These are phyloP conservation scores for Spisula solida DNA, from an alignment of 2,888 invertebrate species.

Conservation along the genomic window DNA sequence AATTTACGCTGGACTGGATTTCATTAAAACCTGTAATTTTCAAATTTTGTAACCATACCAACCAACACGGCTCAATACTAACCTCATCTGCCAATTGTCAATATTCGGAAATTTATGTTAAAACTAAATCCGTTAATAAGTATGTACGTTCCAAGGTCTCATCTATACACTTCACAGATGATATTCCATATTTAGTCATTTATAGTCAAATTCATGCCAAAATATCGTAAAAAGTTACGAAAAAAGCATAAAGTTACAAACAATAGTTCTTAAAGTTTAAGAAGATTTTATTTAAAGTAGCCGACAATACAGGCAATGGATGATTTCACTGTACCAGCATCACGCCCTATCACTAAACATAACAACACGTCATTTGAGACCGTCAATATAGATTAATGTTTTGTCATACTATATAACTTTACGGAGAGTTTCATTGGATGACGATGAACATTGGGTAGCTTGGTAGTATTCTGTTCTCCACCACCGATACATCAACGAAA, in stretches of 20 bases:
- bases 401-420: background rate
- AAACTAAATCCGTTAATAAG: constrained; percentile 36
- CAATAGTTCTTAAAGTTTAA: background rate
- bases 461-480: no score
- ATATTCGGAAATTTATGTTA: constrained; percentile 52
- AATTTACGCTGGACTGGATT: constrained; percentile 39
- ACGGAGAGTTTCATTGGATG: background rate
- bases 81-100: constrained; percentile 62
- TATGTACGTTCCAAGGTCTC: constrained; percentile 4
- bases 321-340: background rate
- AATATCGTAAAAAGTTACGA: background rate
- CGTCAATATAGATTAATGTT: background rate
- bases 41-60: constrained; percentile 56
- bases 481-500: no score
- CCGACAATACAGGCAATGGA: background rate
- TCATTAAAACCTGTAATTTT: constrained; percentile 56
- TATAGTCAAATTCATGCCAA: background rate
- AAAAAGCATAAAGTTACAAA: constrained; percentile 2
- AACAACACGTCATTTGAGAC: background rate
- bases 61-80: constrained; percentile 39
- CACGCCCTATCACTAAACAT: background rate
- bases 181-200: constrained; percentile 27
- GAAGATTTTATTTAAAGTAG: background rate
- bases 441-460: no score
- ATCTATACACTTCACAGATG: background rate